Conservation (phyloP, 1,140 invertebrate genomes). For the Harlomillsia oculata region DNA sequence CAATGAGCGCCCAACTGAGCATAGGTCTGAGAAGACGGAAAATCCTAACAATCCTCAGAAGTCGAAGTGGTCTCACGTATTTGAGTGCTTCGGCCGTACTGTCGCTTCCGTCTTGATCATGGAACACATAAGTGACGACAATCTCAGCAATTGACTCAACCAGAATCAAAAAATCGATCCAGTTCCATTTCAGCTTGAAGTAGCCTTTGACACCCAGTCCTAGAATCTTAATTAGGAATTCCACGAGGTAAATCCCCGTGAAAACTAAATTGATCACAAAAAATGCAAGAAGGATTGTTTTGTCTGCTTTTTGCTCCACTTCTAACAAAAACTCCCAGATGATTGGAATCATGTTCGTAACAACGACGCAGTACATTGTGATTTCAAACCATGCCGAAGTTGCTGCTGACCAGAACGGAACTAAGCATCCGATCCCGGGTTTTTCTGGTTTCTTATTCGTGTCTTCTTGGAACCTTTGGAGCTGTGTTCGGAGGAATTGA, state of each 20-base stretch:
- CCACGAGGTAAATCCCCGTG: constrained; percentile 13
- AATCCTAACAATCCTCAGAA: constrained; percentile 9
- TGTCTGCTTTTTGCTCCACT: not conserved
- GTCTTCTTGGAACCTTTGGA: constrained; percentile 12
- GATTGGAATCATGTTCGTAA: constrained; percentile 22
- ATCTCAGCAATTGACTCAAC: constrained; percentile 14
- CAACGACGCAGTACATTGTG: constrained; percentile 12
- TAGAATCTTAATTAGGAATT: constrained; percentile 24
- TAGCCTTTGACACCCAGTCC: constrained; percentile 8
- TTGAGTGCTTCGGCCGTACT: not conserved
- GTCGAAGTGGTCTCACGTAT: constrained; percentile 8
- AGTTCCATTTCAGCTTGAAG: constrained; percentile 21
- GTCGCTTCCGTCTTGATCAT: not conserved
- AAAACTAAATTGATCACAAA: constrained; percentile 20
- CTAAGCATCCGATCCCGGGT: too few relatives aligned
- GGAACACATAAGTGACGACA: not conserved
- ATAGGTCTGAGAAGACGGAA: constrained; percentile 11
- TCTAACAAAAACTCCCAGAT: constrained; percentile 17
- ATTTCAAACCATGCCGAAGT: constrained; percentile 18
- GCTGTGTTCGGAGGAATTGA: too few relatives aligned
- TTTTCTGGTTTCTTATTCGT: too few relatives aligned
- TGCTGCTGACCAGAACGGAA: constrained; percentile 7
- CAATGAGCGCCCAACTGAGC: constrained; percentile 15
- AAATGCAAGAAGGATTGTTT: constrained; percentile 5
- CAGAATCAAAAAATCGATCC: constrained; percentile 19